Base-by-base conservation (phyloP, 2,888 invertebrate species). In the Fragum sueziense region DNA sequence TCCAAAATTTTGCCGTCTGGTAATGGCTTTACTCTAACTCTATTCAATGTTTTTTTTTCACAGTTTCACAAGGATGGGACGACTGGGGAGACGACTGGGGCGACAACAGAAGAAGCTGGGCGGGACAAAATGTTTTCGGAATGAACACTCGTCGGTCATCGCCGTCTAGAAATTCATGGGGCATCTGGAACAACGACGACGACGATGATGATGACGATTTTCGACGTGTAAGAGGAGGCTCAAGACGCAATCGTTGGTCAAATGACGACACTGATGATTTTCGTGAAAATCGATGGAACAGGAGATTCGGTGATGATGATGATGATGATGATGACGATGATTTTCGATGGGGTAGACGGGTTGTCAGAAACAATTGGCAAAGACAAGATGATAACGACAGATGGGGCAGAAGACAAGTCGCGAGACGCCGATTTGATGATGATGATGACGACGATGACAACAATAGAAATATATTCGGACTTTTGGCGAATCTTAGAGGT, bases 51-150 rank as follows among this genome's bases (percentile, higher is more conserved):
- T n/a, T n/a, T n/a, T n/a, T n/a, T n/a, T n/a, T n/a, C n/a, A 4
- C n/a, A 47, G 47, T 33, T 61, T 33, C 61, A 61, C 33, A n/a
- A 33, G 33, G 33, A 14, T n/a, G 31, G 33, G 61, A 61, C 61
- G 33, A 61, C 29, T 61, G 61, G 61, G 33, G n/a, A 0, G 61
- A 33, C 17, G 29, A 17, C 54, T 17, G n/a, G n/a, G n/a, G n/a
- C 14, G 37, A 37, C 37, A 37, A 37, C 37, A 2, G 47, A n/a
- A n/a, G 57, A 57, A 61, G 33, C n/a, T 33, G 31, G 61, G n/a
- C 34, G 27, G 20, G 33, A 61, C 61, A 22, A 33, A 33, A 29
- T 33, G 2, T 33, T 0, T 33, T 61, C 6, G 61, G 61, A 14
- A 31, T 29, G 61, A 61, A 27, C 22, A 57, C 20, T 33, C 61